Conservation (phyloP, 2,113 vertebrate species). For the Nyctibius bracteatus region DNA sequence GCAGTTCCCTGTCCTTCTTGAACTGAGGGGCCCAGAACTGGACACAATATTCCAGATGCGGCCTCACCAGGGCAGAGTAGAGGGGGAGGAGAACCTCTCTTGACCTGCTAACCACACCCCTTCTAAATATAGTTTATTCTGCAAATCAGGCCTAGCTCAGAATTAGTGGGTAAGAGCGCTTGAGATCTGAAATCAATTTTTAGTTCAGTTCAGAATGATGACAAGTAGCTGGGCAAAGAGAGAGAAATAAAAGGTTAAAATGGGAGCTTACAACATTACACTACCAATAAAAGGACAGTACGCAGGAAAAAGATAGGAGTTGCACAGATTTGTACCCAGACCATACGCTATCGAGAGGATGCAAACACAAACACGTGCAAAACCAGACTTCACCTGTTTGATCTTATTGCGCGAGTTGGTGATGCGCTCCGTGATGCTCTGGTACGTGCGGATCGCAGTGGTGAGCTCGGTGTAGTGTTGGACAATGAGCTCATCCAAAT, state of each 20-base stretch:
- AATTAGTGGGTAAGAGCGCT: background rate
- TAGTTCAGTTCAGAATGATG: background rate
- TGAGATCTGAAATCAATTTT: background rate
- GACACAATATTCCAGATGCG: too few species aligned
- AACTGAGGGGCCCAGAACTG: too few species aligned
- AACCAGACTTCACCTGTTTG: conserved; percentile 79
- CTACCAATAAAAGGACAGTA: background rate
- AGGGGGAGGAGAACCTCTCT: too few species aligned
- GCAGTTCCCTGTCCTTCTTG: too few species aligned
- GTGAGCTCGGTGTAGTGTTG: conserved; percentile 96
- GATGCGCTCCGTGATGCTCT: conserved; percentile 98
- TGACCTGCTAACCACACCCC: too few species aligned
- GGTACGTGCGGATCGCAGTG: conserved; percentile 95
- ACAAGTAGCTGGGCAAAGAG: background rate
- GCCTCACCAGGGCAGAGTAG: too few species aligned
- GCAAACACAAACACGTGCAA: fast-evolving
- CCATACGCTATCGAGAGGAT: fast-evolving
- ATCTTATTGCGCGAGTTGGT: conserved; percentile 96
- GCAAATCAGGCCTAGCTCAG: background rate
- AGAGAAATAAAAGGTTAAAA: background rate
- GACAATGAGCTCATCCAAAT: conserved; percentile 90
- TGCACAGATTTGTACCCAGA: background rate
- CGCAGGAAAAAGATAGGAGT: background rate
- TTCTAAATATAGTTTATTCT: too few species aligned
- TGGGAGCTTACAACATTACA: fast-evolving